Evolutionary conservation across 2,888 invertebrate genomes (phyloP).

Genomic region (Pseudanteris insignis): DNA sequence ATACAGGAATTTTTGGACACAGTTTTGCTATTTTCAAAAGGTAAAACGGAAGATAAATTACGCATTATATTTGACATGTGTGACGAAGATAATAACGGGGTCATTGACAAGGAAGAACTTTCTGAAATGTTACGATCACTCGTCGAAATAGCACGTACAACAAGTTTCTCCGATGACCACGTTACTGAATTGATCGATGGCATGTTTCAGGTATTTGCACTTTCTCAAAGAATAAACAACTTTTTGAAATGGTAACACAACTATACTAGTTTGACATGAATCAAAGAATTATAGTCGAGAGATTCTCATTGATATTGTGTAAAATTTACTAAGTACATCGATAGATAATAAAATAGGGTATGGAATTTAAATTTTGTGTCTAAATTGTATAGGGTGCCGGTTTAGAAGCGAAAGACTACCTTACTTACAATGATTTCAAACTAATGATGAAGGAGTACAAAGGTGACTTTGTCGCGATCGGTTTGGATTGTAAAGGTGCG

Average conservation of each 20-base stretch:
- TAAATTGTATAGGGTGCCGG: constrained; percentile 84
- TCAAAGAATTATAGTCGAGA: no score
- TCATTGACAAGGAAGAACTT: constrained; percentile 91
- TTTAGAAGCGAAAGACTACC: constrained; percentile 86
- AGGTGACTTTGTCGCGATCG: constrained; percentile 94
- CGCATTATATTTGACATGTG: constrained; percentile 98
- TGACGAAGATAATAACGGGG: constrained; percentile 92
- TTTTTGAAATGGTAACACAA: neutral
- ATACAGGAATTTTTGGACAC: constrained; percentile 89
- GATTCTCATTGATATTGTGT: no score
- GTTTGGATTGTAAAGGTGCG: constrained; percentile 92
- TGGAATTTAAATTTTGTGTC: no score
- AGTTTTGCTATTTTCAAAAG: constrained; percentile 89
- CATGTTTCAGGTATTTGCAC: constrained; percentile 81
- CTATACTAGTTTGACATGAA: no score
- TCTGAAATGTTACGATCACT: constrained; percentile 92
- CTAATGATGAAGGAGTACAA: constrained; percentile 97
- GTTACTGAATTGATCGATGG: constrained; percentile 93
- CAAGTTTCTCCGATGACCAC: constrained; percentile 87
- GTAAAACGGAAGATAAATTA: constrained; percentile 91
- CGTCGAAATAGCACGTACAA: constrained; percentile 92
- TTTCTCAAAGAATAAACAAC: neutral
- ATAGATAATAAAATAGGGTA: no score
- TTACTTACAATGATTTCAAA: constrained; percentile 92
- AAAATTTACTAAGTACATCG: no score